Base-by-base conservation (phyloP, 2,797 vertebrate genomes). In the Crax fasciolata region DNA sequence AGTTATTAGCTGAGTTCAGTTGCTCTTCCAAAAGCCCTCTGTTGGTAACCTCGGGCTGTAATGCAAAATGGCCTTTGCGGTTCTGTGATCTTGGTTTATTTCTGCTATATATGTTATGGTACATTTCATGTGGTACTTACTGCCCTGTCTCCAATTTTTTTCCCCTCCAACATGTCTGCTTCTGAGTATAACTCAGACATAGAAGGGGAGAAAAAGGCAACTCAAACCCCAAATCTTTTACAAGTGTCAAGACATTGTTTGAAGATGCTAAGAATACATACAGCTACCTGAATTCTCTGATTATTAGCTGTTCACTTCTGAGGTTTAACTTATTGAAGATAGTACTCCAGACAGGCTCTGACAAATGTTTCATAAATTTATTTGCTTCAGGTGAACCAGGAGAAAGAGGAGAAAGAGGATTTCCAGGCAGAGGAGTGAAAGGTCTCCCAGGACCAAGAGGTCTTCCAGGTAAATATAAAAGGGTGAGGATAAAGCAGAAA, bases 341-440 rank as follows among this genome's bases (percentile, higher is more conserved):
- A 7, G n/a, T 72, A n/a, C 13, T 78, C 10, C 28, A 55, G 41
- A 25, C 15, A 74, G 30, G 61, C 27, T 48, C 28, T 78, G 91
- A 91, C 25, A 92, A 70, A 94, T n/a, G 23, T 76, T 89, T 97
- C 11, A 61, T 80, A 75, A 65, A 81, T 94, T 80, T 91, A 81
- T 94, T 80, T 91, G 14, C 79, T 96, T 66, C 97, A 99, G 99
- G 99, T 98, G 99, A 99, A 94, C 83, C 98, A 94, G 99, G 99
- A 95, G 99, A 99, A 97, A 98, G 98, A 96, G 99, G 99, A 32
- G 98, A 98, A 57, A 98, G 99, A 98, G 99, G 99, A 46, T 97
- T 98, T 46, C 99, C 99, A 76, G 98, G 97, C 62, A 98, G 99
- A 97, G 99, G 99, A 93, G 96, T 98, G 21, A 99, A 99, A 98